Base-by-base conservation (phyloP, 2,888 invertebrate genomes). In the Thalpophila matura region DNA sequence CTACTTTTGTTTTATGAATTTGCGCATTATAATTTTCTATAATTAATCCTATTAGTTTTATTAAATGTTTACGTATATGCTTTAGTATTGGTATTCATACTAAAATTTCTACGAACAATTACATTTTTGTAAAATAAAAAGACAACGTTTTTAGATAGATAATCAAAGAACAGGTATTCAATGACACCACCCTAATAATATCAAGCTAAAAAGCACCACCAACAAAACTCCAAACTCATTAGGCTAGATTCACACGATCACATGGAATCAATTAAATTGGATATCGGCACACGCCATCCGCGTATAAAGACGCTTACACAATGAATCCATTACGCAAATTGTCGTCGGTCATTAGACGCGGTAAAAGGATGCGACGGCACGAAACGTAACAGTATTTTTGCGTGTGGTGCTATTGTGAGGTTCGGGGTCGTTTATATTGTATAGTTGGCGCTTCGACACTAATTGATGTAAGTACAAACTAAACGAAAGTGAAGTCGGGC, bases 291-390 rank as follows among this genome's bases (percentile, higher is more conserved):
- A 93, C 93, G 93, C 93, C 86, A 94, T 89, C 85, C 86, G 85
- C 82, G 80, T 89, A 90, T 93, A 93, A 93, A 91, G 89, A 74
- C 83, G 82, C 78, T 62, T 74, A 77, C 87, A 94, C 95, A 94
- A 93, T 92, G 81, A 89, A 87, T 90, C 91, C 93, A 95, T 95
- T 94, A 94, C 90, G 87, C 88, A 93, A 93, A 94, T 94, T 93
- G 93, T 91, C 85, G 74, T 79, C 86, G 79, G 83, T 89, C 89
- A 88, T 91, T 89, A 89, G 86, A 67, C 70, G 70, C 74, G 72
- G 74, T 71, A 76, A 77, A 53, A 77, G 77, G 75, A 67, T 63
- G 62, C 69, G 68, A 62, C 63, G 67, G 67, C 49, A 50, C 63
- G 56, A 57, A 45, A 47, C 47, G 80, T 92, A 92, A 93, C 91